These are phyloP conservation scores for Pseudopipra pipra DNA, from an alignment of 2,113 vertebrate genomes.

Conservation along the genomic window DNA sequence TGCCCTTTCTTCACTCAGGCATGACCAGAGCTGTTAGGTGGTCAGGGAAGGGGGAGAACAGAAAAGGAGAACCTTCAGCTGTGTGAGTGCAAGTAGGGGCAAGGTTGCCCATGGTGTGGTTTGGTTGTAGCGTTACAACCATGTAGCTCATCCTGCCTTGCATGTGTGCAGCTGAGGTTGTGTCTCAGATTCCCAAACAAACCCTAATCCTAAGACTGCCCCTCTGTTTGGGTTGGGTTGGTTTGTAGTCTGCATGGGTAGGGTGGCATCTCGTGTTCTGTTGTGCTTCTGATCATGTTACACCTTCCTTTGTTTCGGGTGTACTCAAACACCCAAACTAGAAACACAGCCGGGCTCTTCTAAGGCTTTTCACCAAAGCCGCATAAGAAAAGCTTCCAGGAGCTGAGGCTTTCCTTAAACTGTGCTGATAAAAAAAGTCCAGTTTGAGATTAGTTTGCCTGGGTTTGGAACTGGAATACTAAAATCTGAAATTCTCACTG, in stretches of 20 bases:
- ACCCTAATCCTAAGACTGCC: neutral
- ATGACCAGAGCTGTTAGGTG: neutral
- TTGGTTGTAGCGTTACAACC: neutral
- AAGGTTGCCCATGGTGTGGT: neutral
- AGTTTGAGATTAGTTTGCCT: neutral
- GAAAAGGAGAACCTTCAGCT: neutral
- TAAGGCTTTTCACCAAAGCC: neutral
- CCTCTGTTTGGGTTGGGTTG: neutral
- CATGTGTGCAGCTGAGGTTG: neutral
- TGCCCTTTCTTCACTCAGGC: neutral
- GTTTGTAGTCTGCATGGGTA: neutral
- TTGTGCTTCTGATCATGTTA: fast-evolving
- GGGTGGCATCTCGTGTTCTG: neutral
- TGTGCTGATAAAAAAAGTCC: neutral
- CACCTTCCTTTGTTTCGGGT: fast-evolving
- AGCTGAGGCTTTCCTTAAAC: neutral
- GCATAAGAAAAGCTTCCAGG: fast-evolving
- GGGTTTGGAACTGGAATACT: neutral
- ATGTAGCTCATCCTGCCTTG: neutral
- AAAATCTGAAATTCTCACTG: neutral
- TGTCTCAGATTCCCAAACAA: neutral
- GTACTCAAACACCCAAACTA: neutral
- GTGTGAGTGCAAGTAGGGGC: neutral
- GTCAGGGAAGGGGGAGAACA: neutral
- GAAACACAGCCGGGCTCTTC: neutral